A percentile compares a stretch with the other conserved stretches of the same genome.
Evolutionary conservation across 2,888 invertebrate species (phyloP).

Genomic region (Epirrita christyi): DNA sequence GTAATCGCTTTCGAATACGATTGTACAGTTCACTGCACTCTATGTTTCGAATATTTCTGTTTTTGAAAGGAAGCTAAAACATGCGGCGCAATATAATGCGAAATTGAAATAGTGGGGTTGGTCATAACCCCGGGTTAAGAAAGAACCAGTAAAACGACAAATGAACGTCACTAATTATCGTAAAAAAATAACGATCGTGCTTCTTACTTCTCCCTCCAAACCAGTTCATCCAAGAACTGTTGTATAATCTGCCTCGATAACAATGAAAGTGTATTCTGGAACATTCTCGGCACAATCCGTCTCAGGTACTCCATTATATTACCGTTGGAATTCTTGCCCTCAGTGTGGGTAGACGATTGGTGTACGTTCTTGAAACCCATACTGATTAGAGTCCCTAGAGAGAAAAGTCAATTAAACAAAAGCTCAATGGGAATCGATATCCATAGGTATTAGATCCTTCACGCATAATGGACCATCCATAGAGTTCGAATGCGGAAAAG

Average conservation of each 20-base stretch:
- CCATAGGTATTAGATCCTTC: no score
- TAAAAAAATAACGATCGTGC: background rate
- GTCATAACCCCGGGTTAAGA: no score
- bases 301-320: slow-evolving; percentile 95
- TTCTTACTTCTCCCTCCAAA: slow-evolving; percentile 90
- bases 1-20: no score
- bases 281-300: slow-evolving; percentile 95
- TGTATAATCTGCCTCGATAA: slow-evolving; percentile 94
- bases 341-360: slow-evolving; percentile 84
- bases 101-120: no score
- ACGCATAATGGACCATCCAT: no score
- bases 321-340: slow-evolving; percentile 86
- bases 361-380: slow-evolving; percentile 92
- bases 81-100: no score
- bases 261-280: slow-evolving; percentile 93
- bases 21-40: no score
- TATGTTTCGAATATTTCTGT: no score
- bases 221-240: slow-evolving; percentile 94
- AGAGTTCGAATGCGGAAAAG: no score
- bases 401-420: background rate
- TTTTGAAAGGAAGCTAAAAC: no score
- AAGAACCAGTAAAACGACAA: no score
- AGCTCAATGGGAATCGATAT: no score
- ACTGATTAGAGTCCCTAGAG: slow-evolving; percentile 85
- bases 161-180: background rate